phyloP scores from a whole-genome alignment of 2,797 vertebrate species.

The Cyprinella venusta region DNA sequence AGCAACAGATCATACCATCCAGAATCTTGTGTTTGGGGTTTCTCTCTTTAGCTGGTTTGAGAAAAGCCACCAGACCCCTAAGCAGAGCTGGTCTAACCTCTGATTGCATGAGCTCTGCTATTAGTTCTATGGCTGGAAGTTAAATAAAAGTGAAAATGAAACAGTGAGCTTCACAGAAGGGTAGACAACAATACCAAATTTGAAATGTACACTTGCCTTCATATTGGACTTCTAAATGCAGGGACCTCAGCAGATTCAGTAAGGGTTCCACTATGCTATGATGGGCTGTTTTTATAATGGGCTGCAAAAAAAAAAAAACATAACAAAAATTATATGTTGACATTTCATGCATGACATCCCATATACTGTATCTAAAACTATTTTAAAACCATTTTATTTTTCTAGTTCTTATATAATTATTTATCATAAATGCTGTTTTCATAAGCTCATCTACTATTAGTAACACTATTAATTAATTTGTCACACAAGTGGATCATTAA shows the following conservation, averaged over 20 bases:
- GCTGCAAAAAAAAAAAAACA: conserved; percentile 63
- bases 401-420: background rate
- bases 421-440: background rate
- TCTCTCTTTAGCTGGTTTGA: conserved; percentile 70
- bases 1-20: conserved; percentile 68
- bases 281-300: conserved; percentile 67
- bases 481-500: background rate
- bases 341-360: background rate
- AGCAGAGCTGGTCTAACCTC: conserved; percentile 75
- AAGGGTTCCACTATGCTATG: conserved; percentile 73
- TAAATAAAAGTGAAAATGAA: background rate
- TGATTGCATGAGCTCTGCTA: conserved; percentile 74
- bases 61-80: conserved; percentile 75
- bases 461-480: background rate
- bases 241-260: conserved; percentile 73
- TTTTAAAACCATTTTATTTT: background rate
- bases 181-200: background rate
- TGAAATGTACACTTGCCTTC: conserved; percentile 73
- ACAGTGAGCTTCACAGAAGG: background rate
- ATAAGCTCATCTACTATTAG: background rate
- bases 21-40: conserved; percentile 59
- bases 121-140: conserved; percentile 77
- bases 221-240: conserved; percentile 78
- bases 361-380: background rate
- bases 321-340: background rate